Base-by-base conservation (phyloP, 2,888 invertebrate species). In the Blera fallax region DNA sequence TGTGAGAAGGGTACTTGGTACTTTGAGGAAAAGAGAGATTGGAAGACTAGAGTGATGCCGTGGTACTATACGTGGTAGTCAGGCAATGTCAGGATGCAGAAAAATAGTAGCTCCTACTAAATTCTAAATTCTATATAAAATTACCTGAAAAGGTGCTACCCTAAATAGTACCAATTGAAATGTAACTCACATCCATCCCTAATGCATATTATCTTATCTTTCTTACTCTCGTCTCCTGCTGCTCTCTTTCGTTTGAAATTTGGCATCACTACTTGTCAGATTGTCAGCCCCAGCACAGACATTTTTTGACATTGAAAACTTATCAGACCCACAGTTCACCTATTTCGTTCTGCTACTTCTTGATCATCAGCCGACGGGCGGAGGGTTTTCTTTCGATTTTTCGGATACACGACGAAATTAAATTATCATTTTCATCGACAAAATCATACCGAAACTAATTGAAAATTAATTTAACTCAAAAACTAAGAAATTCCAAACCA, bases 251-350 rank as follows among this genome's bases (percentile, higher is more conserved):
- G 34, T 8, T 0, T 0, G 0, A 11, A 5, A 6, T 14, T 50
- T 83, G 83, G 83, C 79, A 83, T 48, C 84, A 80, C 76, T 58
- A n/a, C 1, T 60, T 70, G 64, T 79, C 80, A 64, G 6, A 34
- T 56, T 81, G 69, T 60, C 60, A 78, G 60, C 60, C 65, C 16
- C 29, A 21, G 27, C 18, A 18, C 4, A 11, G 32, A 16, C 56
- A 45, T 34, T 73, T 81, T 80, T 67, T 84, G 84, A 84, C 84
- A 84, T 83, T 78, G 74, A 84, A 69, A 80, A 70, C 52, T 76
- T 70, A 64, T 65, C 84, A 80, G 79, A 62, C 52, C 79, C 56
- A 58, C 37, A 64, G 56, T 73, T 62, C 69, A 50, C 7, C 73
- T 62, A 79, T 52, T 84, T 70, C 16, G 64, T 40, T 40, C 11